These are phyloP conservation scores for Drosophila obscura DNA, from an alignment of 1,140 invertebrate species.

Conservation along the genomic window DNA sequence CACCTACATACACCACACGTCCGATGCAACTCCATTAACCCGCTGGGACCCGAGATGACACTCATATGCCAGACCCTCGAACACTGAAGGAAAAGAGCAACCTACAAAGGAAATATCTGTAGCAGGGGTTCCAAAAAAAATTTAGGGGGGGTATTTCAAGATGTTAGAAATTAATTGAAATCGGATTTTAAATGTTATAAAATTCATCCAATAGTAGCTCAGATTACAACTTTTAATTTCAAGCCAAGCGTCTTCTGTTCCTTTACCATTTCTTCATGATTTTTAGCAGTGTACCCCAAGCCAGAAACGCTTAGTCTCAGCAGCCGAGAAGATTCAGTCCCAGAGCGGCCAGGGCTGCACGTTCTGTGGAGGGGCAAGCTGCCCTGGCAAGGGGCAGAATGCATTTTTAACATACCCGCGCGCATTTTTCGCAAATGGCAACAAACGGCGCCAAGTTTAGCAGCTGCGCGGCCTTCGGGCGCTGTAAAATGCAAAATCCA, in stretches of 20 bases:
- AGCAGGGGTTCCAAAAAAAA: conserved; percentile 28
- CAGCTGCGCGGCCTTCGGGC: conserved; percentile 69
- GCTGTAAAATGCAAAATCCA: conserved; percentile 68
- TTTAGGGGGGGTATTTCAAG: too few relatives aligned
- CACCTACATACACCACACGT: conserved; percentile 37
- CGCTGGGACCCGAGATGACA: conserved; percentile 41
- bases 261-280: too few relatives aligned
- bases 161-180: too few relatives aligned
- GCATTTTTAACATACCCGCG: conserved; percentile 80
- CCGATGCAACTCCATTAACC: conserved; percentile 53
- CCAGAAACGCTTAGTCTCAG: conserved; percentile 32
- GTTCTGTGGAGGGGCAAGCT: conserved; percentile 17
- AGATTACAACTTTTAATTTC: too few relatives aligned
- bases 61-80: conserved; percentile 1
- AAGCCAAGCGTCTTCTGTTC: too few relatives aligned
- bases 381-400: conserved; percentile 36
- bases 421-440: conserved; percentile 76
- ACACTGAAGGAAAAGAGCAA: background rate
- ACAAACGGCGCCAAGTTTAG: conserved; percentile 81
- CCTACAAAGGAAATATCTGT: conserved; percentile 18
- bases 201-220: too few relatives aligned
- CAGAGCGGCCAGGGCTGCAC: conserved; percentile 16
- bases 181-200: too few relatives aligned
- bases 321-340: too few relatives aligned
- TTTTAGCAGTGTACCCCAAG: conserved; percentile 11